Evolutionary conservation across 2,113 vertebrate genomes (phyloP), one percentile per base, ranked within the genome.

Genomic region (Choloepus hoffmanni): DNA sequence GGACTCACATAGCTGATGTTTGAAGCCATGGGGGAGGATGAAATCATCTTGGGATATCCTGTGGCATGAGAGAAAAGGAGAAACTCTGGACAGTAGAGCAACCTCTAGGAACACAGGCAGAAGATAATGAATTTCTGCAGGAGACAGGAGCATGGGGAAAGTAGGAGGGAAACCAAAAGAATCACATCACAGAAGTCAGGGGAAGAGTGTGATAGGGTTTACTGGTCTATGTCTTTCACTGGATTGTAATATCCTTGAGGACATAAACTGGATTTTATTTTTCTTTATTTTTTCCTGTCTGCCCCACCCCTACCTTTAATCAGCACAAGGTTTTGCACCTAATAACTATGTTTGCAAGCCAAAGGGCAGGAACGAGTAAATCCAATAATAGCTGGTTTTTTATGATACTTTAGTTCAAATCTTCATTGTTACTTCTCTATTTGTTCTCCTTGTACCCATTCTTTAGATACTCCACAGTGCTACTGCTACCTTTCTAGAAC

Each of bases 221-320:
- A 55, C 89, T 78, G 77, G 33, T 36, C 88, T 85, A 6, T 53
- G n/a, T 85, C 92, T 79, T n/a, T 81, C 55, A 67, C 68, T 94
- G 40, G 5, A 30, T 65, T 88, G 63, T 55, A 36, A 84, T 62
- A 65, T 40, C n/a, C 76, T 92, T 93, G 68, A 90, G 43, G 48
- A 85, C 21, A 48, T 93, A 85, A 72, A 85, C n/a, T 58, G 18
- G 23, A 1, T 89, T 89, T 90, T 88, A 45, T 63, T 67, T 76
- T 85, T 94, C 73, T 85, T 92, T 70, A 5, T 89, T 86, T 73
- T 58, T 74, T 43, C 62, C 70, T 55, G 11, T 86, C 73, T 94
- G 36, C 36, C 45, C 55, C 8, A 50, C 60, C 48, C n/a, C 19
- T 67, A 48, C 23, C 67, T 76, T 94, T 62, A 60, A 6, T 63